These are phyloP conservation scores for Cotesia typhae DNA, from an alignment of 1,140 invertebrate genomes.

Conservation along the genomic window DNA sequence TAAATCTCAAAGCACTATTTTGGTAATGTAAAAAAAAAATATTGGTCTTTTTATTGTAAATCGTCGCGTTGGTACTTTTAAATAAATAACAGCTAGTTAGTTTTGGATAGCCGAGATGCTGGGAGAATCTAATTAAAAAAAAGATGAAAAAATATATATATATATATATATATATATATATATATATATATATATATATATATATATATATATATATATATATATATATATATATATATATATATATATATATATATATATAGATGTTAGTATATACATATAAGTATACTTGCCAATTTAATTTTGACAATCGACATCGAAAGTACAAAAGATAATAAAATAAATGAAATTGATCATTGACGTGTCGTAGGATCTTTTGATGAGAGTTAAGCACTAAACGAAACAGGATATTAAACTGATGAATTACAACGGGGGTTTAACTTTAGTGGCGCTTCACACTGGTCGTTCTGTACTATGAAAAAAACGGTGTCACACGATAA, in stretches of 20 bases:
- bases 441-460: slow-evolving; percentile 41
- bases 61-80: neutral
- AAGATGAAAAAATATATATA: slow-evolving; percentile 31
- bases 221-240: no score
- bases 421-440: slow-evolving; percentile 40
- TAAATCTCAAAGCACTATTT: no score
- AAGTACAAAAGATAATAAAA: slow-evolving; percentile 2
- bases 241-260: no score
- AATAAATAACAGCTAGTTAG: slow-evolving; percentile 1
- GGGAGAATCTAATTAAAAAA: neutral
- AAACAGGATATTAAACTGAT: slow-evolving; percentile 45
- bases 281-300: slow-evolving; percentile 32
- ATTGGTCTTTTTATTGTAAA: no score
- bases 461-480: slow-evolving; percentile 23
- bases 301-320: slow-evolving; percentile 30
- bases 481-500: slow-evolving; percentile 62
- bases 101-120: no score
- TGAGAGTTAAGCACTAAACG: slow-evolving; percentile 36
- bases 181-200: no score
- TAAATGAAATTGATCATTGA: slow-evolving; percentile 6
- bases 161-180: no score
- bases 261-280: slow-evolving; percentile 19
- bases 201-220: neutral
- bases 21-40: no score
- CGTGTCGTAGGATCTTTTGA: neutral